phyloP scores from a whole-genome alignment of 2,797 vertebrate genomes.

The Graptemys geographica region DNA sequence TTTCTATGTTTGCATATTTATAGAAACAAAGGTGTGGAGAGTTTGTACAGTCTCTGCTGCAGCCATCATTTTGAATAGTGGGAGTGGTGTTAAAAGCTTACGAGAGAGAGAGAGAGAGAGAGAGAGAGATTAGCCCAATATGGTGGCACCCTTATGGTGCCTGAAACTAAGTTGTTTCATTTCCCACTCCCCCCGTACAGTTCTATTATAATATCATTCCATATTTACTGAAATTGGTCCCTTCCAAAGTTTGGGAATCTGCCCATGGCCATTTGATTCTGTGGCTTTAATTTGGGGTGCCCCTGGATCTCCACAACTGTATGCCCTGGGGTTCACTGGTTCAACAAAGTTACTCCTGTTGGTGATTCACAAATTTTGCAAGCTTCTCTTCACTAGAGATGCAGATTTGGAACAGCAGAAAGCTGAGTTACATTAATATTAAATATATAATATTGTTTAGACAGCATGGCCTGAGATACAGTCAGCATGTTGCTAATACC shows the following conservation, averaged over 20 bases:
- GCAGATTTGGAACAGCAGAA: not conserved
- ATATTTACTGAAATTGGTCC: too few species aligned
- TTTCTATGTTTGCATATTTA: not conserved
- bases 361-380: not conserved
- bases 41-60: not conserved
- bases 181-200: too few species aligned
- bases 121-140: not conserved
- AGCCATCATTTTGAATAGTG: not conserved
- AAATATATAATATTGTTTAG: not conserved
- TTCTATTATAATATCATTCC: too few species aligned
- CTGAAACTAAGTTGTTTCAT: too few species aligned
- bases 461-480: not conserved
- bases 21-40: not conserved
- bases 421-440: not conserved
- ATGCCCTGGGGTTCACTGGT: too few species aligned
- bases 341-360: not conserved
- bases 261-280: too few species aligned
- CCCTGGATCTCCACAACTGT: too few species aligned
- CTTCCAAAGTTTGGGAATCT: too few species aligned
- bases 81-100: too few species aligned
- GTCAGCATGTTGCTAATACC: not conserved
- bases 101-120: too few species aligned
- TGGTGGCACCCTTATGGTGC: not conserved
- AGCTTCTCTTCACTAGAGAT: not conserved
- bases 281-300: too few species aligned